Conservation (phyloP, 2,113 vertebrate species). For the Fregetta grallaria region DNA sequence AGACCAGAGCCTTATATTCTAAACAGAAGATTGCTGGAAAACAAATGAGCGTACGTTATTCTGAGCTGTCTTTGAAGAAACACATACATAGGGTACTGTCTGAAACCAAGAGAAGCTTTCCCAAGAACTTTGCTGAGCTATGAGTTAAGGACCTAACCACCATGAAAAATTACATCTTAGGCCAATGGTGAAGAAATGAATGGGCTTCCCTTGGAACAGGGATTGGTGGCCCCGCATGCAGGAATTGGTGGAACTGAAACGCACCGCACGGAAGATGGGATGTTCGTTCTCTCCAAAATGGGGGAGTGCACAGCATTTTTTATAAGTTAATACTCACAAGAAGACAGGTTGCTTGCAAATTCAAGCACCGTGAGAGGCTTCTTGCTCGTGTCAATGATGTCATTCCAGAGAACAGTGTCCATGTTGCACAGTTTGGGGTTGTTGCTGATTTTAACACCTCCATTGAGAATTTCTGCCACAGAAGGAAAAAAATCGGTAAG, state of each 20-base stretch:
- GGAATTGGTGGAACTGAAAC: not conserved
- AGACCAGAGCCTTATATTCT: not conserved
- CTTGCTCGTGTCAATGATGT: slow-evolving; percentile 77
- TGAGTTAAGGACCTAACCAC: not conserved
- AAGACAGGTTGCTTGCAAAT: slow-evolving; percentile 13
- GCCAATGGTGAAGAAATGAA: not conserved
- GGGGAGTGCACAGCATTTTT: not conserved
- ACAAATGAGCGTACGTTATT: not conserved
- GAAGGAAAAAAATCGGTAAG: not conserved
- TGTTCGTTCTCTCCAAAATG: not conserved
- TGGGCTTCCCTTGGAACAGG: not conserved
- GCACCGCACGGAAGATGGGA: rapidly evolving
- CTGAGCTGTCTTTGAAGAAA: not conserved
- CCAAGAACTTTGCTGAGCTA: not conserved
- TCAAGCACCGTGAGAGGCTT: slow-evolving; percentile 67
- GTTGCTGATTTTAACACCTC: slow-evolving; percentile 81
- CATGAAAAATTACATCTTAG: not conserved
- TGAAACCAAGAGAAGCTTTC: not conserved
- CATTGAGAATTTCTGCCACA: slow-evolving; percentile 86
- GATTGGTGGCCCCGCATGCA: not conserved
- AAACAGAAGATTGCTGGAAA: not conserved
- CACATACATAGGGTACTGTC: not conserved
- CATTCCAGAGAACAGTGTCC: slow-evolving; percentile 88
- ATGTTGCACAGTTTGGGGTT: slow-evolving; percentile 84
- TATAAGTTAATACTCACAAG: slow-evolving; percentile 74